Base-by-base conservation (phyloP, 2,888 invertebrate species). In the Eulithis testata region DNA sequence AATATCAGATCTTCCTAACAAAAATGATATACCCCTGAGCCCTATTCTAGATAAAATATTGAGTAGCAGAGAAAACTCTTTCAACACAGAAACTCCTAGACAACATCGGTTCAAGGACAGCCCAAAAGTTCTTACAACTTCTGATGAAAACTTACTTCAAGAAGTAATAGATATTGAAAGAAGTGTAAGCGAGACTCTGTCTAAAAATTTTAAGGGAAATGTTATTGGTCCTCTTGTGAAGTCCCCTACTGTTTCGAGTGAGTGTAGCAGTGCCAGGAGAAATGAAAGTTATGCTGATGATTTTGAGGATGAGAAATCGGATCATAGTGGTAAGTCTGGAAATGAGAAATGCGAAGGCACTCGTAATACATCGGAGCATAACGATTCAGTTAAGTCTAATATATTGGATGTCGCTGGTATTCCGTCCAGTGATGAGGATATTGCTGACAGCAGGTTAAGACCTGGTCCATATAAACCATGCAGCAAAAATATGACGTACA, bases 91-190 rank as follows among this genome's bases (percentile, higher is more conserved):
- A 45, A 87, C 79, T 63, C 78, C 86, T 11, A 79, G 69, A 71
- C 79, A 76, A 65, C 63, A 62, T 11, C 77, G 75, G 69, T 49
- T 74, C 52, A 79, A 76, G 53, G 69, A 78, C n/a, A 81, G 70
- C 54, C 65, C 74, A 11, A 86, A 84, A 70, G 76, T 90, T 64
- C 76, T 92, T 40, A 88, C 86, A 11, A 89, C 89, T 11, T 93
- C 93, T 7, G 93, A 93, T 78, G 92, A 93, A 79, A 90, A 91
- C 73, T 83, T 92, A 73, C 75, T 93, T 11, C 86, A 86, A 76
- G 92, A 92, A 80, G 90, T 93, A 49, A 79, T 92, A 59, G 85
- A 91, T 66, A 87, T 92, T 66, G 89, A 91, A 73, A 84, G 75
- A 68, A 85, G 83, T 47, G 81, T 92, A n/a, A 83, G 79, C 59